Evolutionary conservation across 2,888 invertebrate genomes (phyloP), one percentile per base, ranked within the genome.

Genomic region (Melipona bicolor): DNA sequence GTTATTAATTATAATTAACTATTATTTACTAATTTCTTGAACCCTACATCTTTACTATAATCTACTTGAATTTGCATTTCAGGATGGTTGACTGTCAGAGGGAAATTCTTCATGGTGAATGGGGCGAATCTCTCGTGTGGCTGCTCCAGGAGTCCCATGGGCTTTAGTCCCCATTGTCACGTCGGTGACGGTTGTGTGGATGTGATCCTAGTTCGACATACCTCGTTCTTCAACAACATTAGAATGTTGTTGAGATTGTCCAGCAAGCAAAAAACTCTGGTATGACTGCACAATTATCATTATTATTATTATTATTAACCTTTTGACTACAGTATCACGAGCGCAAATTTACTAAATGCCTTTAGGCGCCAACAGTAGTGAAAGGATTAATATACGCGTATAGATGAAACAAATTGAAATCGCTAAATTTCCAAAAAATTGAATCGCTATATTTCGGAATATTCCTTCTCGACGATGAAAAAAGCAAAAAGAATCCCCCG

Each of bases 131-230:
- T 97, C 69, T 97, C 97, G 62, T 98, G 98, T 92, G 96, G 97
- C 49, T 97, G 97, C 93, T 95, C 96, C 27, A 95, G 97, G 85
- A 96, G 96, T 90, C 97, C 97, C 1, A 96, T 96, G 91, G 98
- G 98, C 68, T 96, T 97, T 89, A 97, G 97, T 67, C 97, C 97
- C 1, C 96, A 96, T 90, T 96, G 97, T 93, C 98, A 98, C 93
- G 95, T 97, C 61, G 97, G 97, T 0, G 97, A 98, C 94, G 98
- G 98, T 50, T 97, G 96, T 92, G 95, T 97, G 81, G 97, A 98
- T 94, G 95, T 98, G 87, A 96, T 98, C 85, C 94, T 98, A 62
- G 96, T 98, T 59, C 96, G 96, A 67, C 96, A 97, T 91, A 97
- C 97, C 32, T 96, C 97, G 32, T 93, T 97, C 78, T 91, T 97